A percentile compares a stretch with the other conserved stretches of the same genome.
phyloP scores from a whole-genome alignment of 2,888 invertebrate species.

The Agonopterix heracliana region DNA sequence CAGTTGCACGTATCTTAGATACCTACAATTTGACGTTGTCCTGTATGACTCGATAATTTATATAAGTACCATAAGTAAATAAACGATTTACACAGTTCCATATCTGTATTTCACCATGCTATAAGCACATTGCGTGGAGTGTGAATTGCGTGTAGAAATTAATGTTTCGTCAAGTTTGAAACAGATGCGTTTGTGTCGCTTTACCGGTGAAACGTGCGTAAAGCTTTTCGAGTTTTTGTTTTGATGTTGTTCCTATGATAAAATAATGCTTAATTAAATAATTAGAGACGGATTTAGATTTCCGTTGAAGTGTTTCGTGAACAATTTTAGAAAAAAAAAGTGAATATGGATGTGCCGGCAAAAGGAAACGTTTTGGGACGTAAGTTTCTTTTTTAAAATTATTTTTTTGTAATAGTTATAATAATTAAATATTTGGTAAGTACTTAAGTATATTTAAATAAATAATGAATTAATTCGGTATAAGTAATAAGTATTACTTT shows the following conservation, averaged over 20 bases:
- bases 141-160: not conserved
- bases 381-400: conserved; percentile 47
- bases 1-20: too few relatives aligned
- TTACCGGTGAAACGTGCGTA: not conserved
- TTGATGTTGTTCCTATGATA: not conserved
- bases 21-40: too few relatives aligned
- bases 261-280: too few relatives aligned
- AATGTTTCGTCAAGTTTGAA: not conserved
- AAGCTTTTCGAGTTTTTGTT: not conserved
- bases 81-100: conserved; percentile 1
- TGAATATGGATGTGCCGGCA: conserved; percentile 70
- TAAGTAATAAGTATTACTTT: too few relatives aligned
- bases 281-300: too few relatives aligned
- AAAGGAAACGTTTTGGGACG: conserved; percentile 76
- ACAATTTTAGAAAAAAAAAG: not conserved
- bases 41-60: conserved; percentile 2
- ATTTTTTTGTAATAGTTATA: not conserved
- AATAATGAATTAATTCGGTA: not conserved
- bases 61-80: conserved; percentile 6
- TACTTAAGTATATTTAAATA: not conserved
- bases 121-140: conserved; percentile 12
- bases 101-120: conserved; percentile 23
- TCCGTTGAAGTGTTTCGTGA: not conserved
- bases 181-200: not conserved
- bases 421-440: not conserved